Percentiles rank a stretch among this genome's conserved stretches.
Evolutionary conservation across 1,140 invertebrate genomes (phyloP).

Genomic region (Drosophila albomicans): DNA sequence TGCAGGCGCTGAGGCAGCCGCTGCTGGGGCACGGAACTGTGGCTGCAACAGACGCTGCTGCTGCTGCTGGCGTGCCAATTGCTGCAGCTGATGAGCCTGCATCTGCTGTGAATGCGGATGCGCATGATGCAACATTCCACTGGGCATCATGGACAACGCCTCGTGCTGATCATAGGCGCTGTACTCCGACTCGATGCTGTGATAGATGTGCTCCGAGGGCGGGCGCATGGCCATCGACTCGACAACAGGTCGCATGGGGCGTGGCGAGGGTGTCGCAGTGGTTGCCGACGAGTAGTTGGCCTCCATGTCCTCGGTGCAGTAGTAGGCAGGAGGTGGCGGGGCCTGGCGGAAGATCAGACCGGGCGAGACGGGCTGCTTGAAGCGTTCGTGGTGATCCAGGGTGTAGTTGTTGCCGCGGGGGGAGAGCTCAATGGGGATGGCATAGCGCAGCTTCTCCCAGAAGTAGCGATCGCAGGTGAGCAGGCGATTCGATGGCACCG

Average conservation of each 20-base stretch:
- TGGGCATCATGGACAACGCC: slow-evolving; percentile 82
- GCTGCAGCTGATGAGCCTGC: slow-evolving; percentile 71
- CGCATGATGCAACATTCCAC: slow-evolving; percentile 67
- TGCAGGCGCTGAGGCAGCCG: slow-evolving; percentile 4
- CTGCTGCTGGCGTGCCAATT: slow-evolving; percentile 59
- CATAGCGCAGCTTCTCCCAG: slow-evolving; percentile 95
- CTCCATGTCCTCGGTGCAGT: slow-evolving; percentile 86
- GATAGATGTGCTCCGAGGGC: slow-evolving; percentile 94
- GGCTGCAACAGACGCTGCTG: slow-evolving; percentile 68
- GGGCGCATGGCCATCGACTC: slow-evolving; percentile 86
- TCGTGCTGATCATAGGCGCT: slow-evolving; percentile 83
- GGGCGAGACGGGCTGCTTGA: slow-evolving; percentile 84
- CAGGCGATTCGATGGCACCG: slow-evolving; percentile 91
- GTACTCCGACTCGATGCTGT: slow-evolving; percentile 94
- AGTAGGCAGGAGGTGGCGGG: slow-evolving; percentile 85
- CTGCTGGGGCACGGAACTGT: slow-evolving; percentile 56
- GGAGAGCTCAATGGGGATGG: slow-evolving; percentile 90
- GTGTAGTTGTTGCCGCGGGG: slow-evolving; percentile 85
- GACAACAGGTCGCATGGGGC: slow-evolving; percentile 85
- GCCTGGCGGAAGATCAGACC: slow-evolving; percentile 83
- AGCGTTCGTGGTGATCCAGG: slow-evolving; percentile 84
- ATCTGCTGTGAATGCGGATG: slow-evolving; percentile 41
- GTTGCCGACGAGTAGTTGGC: slow-evolving; percentile 88
- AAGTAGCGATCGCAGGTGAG: slow-evolving; percentile 95
- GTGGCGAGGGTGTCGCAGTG: slow-evolving; percentile 88